Base-by-base conservation (phyloP, 2,888 invertebrate species). In the Augiades crinisus region DNA sequence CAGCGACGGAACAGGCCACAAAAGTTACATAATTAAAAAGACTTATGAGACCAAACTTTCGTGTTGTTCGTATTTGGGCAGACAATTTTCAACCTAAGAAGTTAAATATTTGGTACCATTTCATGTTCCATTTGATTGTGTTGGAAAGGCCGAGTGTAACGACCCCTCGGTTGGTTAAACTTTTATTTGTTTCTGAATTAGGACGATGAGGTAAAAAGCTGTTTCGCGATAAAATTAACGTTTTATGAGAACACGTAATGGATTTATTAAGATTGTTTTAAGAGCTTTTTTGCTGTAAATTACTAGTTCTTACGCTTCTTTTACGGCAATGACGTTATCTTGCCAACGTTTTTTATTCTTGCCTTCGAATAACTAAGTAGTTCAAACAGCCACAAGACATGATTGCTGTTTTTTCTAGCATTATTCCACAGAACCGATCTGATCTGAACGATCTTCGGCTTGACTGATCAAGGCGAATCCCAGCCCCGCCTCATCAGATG, bases 221-320 rank as follows among this genome's bases (percentile, higher is more conserved):
- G 17, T 8, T 19, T 16, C 17, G 13, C 27, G n/a, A 27, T 12
- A 46, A 34, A 46, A 46, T 36, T 46, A 27, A 27, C 27, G 36
- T 17, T 46, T 46, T 34, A 27, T 13, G 36, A 17, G 22, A 36
- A n/a, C 8, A 37, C 37, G 12, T 30, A 34, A 36, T 37, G 24
- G n/a, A 24, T 24, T 27, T 27, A 27, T 27, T 10, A 4, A 46
- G 0, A 30, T 36, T 30, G 16, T 19, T 37, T 46, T 7, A 30
- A 27, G 36, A 46, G 30, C 27, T 27, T 46, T 40, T 46, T 27
- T 13, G 34, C 19, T 27, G 14, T 19, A 27, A 37, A 37, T n/a
- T 13, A 4, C 10, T 7, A 22, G 22, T 7, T 1, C 16, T 16
- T 45, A 8, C 16, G 3, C 3, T 24, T 2, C 14, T n/a, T 24